Evolutionary conservation across 2,797 vertebrate species (phyloP), one percentile per base, ranked within the genome.

Genomic region (Hafferia zeledoni): DNA sequence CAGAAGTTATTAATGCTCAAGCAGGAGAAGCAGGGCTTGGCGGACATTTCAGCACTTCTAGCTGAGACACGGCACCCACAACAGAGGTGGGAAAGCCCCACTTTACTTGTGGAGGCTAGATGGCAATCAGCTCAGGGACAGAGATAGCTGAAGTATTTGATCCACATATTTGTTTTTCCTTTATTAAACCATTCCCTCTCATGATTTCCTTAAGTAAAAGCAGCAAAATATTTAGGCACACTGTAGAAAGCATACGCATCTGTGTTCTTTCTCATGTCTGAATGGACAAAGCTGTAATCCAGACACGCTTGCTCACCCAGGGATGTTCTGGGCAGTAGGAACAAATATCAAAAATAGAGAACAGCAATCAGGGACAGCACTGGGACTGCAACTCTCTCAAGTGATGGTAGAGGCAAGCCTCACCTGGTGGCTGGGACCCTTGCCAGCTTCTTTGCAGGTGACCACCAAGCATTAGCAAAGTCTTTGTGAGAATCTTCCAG

Each of bases 401-500:
- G 59, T 46, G 9, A 18, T 5, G 25, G 61, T 17, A 63, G 41
- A 41, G 10, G 9, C 18, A 61, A 61, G 10, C 27, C 14, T 76
- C n/a, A 35, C 30, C 39, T 74, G 3, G 25, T 49, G 30, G 27
- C 41, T 0, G 0, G 24, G 18, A 67, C 19, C 28, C 52, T 71
- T 41, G 20, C 17, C 13, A 43, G 33, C 5, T 13, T n/a, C 56
- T 61, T 84, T 2, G 1, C 11, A 31, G 33, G 31, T 60, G 33
- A 59, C 8, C 25, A 82, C 19, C 47, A 80, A 71, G 49, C 18
- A 22, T 23, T 33, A 79, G 70, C 79, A 92, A 93, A 92, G 88
- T 78, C 84, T 95, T 86, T 87, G 28, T 28, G 33, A 49, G 44
- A 70, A 88, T 83, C 65, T 81, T 94, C 82, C 87, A 92, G 64